Evolutionary conservation across 2,888 invertebrate genomes (phyloP).

Genomic region (Seira ritae): DNA sequence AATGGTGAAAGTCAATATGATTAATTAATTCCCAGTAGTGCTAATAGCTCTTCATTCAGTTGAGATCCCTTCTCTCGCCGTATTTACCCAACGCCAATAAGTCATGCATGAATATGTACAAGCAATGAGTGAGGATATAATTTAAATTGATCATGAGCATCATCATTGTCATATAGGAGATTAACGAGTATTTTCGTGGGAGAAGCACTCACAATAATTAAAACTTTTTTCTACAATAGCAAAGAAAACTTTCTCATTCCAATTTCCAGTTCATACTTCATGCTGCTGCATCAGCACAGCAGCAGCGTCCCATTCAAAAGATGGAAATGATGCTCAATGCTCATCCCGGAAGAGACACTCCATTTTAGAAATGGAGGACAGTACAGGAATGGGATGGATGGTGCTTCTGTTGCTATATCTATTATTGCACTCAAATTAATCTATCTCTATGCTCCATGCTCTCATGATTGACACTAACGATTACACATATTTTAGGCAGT

Average conservation of each 20-base stretch:
- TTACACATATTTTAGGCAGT: neutral
- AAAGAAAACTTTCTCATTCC: no score
- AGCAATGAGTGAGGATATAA: no score
- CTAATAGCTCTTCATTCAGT: no score
- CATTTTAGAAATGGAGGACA: neutral
- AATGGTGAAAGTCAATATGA: no score
- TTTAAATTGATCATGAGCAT: neutral
- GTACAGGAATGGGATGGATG: neutral
- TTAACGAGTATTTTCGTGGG: neutral
- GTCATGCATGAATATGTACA: no score
- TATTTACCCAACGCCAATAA: no score
- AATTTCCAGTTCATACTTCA: no score
- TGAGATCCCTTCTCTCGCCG: no score
- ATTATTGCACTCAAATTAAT: neutral
- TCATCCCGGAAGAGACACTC: neutral
- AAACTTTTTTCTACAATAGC: neutral
- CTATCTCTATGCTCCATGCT: no score
- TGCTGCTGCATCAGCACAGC: neutral
- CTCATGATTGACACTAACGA: neutral
- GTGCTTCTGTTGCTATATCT: neutral
- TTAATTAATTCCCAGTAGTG: no score
- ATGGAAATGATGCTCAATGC: neutral
- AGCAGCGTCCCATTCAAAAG: neutral
- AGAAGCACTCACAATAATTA: neutral
- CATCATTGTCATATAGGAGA: no score